Evolutionary conservation across 2,797 vertebrate species (phyloP).

Genomic region (Sebastes wilsoni): DNA sequence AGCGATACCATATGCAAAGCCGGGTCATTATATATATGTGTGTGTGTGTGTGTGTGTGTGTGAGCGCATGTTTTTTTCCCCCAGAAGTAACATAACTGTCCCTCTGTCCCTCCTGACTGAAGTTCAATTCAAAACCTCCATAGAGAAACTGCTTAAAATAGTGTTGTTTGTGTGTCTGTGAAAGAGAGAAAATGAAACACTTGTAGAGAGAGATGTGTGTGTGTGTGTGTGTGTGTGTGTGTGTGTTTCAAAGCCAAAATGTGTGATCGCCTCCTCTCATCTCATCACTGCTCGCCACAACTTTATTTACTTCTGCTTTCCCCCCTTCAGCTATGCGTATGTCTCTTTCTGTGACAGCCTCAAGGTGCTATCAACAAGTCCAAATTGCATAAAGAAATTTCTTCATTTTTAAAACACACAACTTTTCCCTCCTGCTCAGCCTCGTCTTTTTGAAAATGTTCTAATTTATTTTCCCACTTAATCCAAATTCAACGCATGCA

Average conservation of each 20-base stretch:
- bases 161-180: not conserved
- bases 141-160: slow-evolving; percentile 13
- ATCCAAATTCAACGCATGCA: slow-evolving; percentile 64
- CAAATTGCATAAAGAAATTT: not conserved
- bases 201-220: not conserved
- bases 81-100: slow-evolving; percentile 11
- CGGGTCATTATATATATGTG: not conserved
- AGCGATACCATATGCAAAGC: slow-evolving; percentile 44
- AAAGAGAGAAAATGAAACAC: too few relatives aligned
- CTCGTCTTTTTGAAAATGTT: not conserved
- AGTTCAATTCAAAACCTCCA: slow-evolving; percentile 44
- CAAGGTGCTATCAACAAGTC: slow-evolving; percentile 18
- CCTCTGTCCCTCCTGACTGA: slow-evolving; percentile 24
- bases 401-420: not conserved
- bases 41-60: not conserved
- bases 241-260: slow-evolving; percentile 20
- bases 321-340: not conserved
- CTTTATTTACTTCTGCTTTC: slow-evolving; percentile 70
- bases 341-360: not conserved
- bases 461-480: slow-evolving; percentile 45
- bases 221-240: not conserved
- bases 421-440: not conserved
- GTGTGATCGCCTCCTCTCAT: slow-evolving; percentile 42
- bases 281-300: slow-evolving; percentile 45
- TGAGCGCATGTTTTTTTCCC: not conserved